Percentiles rank a stretch among this genome's conserved stretches.
phyloP scores from a whole-genome alignment of 1,140 invertebrate genomes.

The Bombus sibiricus region DNA sequence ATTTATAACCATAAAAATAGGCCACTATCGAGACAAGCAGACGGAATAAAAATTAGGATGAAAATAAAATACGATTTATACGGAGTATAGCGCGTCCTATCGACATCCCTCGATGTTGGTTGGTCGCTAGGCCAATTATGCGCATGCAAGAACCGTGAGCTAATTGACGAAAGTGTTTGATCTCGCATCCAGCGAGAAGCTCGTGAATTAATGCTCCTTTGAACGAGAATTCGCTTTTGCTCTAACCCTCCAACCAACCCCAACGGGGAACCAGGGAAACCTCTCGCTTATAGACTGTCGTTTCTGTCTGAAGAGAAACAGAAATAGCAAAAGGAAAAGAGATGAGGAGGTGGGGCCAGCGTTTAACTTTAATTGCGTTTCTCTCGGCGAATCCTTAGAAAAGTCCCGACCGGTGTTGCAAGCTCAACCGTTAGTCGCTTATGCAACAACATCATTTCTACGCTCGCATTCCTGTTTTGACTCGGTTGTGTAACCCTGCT shows the following conservation, averaged over 20 bases:
- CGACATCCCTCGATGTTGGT: slow-evolving; percentile 45
- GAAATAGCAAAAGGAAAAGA: slow-evolving; percentile 51
- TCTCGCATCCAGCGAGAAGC: slow-evolving; percentile 70
- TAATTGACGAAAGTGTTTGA: slow-evolving; percentile 77
- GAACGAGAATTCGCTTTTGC: slow-evolving; percentile 64
- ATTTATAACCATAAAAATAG: background rate
- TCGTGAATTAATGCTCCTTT: slow-evolving; percentile 76
- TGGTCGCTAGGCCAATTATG: slow-evolving; percentile 57
- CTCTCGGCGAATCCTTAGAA: slow-evolving; percentile 73
- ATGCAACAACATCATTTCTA: slow-evolving; percentile 72
- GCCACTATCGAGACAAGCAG: background rate
- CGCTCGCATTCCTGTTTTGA: slow-evolving; percentile 51
- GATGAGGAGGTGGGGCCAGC: slow-evolving; percentile 45
- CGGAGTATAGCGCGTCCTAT: background rate
- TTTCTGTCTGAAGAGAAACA: slow-evolving; percentile 64
- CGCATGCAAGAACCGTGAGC: slow-evolving; percentile 64
- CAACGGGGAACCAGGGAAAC: slow-evolving; percentile 69
- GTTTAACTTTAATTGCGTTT: slow-evolving; percentile 80
- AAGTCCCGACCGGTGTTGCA: slow-evolving; percentile 60
- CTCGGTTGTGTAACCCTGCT: slow-evolving; percentile 31
- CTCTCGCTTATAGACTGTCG: slow-evolving; percentile 75
- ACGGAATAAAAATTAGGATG: slow-evolving; percentile 14
- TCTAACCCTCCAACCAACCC: slow-evolving; percentile 60
- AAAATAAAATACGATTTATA: slow-evolving; percentile 6
- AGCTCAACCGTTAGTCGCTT: slow-evolving; percentile 69